Evolutionary conservation across 2,113 vertebrate species (phyloP), one percentile per base, ranked within the genome.

Genomic region (Glareola pratincola): DNA sequence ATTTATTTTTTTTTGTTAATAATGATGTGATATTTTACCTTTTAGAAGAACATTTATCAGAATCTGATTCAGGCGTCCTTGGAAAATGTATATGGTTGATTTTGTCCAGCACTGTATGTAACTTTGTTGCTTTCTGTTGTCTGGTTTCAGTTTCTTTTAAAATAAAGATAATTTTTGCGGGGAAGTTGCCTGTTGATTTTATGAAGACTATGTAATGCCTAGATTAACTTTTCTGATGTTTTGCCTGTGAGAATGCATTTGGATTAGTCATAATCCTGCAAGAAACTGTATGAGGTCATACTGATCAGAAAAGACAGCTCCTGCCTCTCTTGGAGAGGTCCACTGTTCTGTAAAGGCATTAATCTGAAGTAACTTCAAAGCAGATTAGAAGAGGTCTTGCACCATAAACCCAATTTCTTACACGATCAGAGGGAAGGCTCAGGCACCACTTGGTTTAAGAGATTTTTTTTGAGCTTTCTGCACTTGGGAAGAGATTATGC

Each of bases 111-210:
- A 93, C 92, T 97, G 92, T 97, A 92, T 93, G 96, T 97, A 95
- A 92, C 66, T 95, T 90, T 56, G 56, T 98, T 96, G 95, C 89
- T 96, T 94, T 96, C 85, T 96, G 95, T 96, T 97, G 67, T 84
- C 92, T 91, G 76, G 82, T 91, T 95, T 97, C 85, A 92, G 36
- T 96, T 96, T 97, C 78, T 96, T 97, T 97, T 91, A 95, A 97
- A 98, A 98, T 98, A 98, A 98, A 98, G 94, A 50, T 95, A 90
- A 84, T 90, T 97, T 98, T 97, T 96, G 96, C 7, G 93, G 96
- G 96, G 95, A 96, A 93, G 82, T 96, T 79, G 87, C 75, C 63
- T 94, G 62, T 84, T 96, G 66, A 94, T 85, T 94, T 85, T 64
- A 43, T 94, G 66, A 88, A 93, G 72, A 24, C 45, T 27, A 32